phyloP scores from a whole-genome alignment of 2,888 invertebrate genomes.

The Agriopis marginaria region DNA sequence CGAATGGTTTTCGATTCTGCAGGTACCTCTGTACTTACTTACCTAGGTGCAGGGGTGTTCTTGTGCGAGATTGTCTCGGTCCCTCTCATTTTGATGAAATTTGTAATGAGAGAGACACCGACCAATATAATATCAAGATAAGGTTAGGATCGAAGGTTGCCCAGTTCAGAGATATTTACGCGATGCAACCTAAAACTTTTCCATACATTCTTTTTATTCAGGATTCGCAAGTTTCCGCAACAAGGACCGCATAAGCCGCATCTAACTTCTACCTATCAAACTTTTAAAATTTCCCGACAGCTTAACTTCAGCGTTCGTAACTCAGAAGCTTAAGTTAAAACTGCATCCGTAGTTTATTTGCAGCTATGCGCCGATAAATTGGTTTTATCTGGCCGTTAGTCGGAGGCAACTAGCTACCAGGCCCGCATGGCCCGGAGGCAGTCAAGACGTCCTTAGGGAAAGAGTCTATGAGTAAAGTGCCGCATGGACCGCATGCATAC shows the following conservation, averaged over 20 bases:
- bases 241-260: conserved; percentile 5
- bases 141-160: background rate
- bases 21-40: conserved; percentile 7
- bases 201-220: background rate
- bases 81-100: background rate
- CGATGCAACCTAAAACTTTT: too few relatives aligned
- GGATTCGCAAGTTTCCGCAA: background rate
- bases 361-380: conserved; percentile 38
- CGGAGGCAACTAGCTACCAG: conserved; percentile 57
- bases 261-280: conserved; percentile 14
- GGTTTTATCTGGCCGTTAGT: conserved; percentile 45
- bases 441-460: conserved; percentile 66
- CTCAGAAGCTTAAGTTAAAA: conserved; percentile 30
- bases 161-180: too few relatives aligned
- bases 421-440: conserved; percentile 64
- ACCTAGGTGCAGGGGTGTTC: background rate
- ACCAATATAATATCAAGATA: background rate
- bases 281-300: conserved; percentile 21
- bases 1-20: conserved; percentile 28
- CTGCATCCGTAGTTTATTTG: conserved; percentile 31
- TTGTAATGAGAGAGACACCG: background rate
- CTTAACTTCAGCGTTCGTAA: conserved; percentile 24
- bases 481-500: conserved; percentile 54
- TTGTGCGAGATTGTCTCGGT: background rate
- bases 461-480: conserved; percentile 32